Evolutionary conservation across 2,797 vertebrate genomes (phyloP), one percentile per base, ranked within the genome.

Genomic region (Chaetodon trifasciatus): DNA sequence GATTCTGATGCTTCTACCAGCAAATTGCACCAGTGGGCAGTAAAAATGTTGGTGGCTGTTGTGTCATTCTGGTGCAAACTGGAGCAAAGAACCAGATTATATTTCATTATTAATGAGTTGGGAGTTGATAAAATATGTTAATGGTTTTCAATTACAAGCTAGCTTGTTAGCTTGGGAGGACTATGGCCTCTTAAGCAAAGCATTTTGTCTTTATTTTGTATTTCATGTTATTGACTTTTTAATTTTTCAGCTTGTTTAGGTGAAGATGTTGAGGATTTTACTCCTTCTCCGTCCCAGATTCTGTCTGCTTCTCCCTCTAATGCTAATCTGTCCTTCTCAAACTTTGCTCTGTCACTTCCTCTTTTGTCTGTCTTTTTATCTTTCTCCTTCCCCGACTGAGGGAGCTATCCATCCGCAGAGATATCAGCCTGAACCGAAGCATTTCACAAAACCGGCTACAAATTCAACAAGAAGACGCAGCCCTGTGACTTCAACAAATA

Each of bases 71-170:
- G 11, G 55, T 23, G n/a, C 32, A 76, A 72, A 70, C 60, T 53
- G 70, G 40, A 57, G 63, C 68, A 44, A 61, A 79, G 23, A 42
- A 68, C 3, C 53, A 63, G 28, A 62, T 61, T 37, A 50, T 50
- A 61, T 78, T 78, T 84, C 61, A 85, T 55, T 44, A 84, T 58
- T 49, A 58, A 74, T 74, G 42, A 32, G 8, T 44, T 63, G 21
- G 55, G n/a, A 64, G 17, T 70, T 60, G 8, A 64, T 73, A 32
- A 70, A 53, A 37, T 42, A 63, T 74, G 39, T 50, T 57, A 28
- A 62, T 74, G 44, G 19, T 78, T 79, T 76, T 53, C 40, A 55
- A 13, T 65, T 47, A 47, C 2, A 37, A 8, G 40, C 40, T 53
- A 62, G 70, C 53, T 23, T 58, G 58, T 71, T 44, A 76, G 50